Evolutionary conservation across 2,113 vertebrate species (phyloP).

Genomic region (Felis chaus): DNA sequence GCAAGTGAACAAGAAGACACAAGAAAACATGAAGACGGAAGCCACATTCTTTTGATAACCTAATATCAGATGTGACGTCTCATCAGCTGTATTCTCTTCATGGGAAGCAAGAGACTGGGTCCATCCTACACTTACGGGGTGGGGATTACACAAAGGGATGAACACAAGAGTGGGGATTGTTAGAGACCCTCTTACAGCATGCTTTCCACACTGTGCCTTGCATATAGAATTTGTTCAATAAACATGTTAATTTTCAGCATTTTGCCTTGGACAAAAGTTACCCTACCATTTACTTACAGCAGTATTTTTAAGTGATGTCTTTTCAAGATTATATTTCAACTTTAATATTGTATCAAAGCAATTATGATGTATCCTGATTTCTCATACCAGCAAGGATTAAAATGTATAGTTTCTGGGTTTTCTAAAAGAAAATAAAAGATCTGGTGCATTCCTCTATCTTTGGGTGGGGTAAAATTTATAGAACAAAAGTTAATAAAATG

Average conservation of each 20-base stretch:
- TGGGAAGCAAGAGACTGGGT: not conserved
- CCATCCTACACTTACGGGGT: not conserved
- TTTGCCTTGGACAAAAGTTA: not conserved
- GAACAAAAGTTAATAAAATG: not conserved
- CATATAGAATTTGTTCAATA: not conserved
- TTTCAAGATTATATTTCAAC: slow-evolving; percentile 14
- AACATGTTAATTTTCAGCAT: not conserved
- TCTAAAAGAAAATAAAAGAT: not conserved
- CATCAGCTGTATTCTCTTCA: not conserved
- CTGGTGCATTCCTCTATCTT: not conserved
- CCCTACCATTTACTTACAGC: not conserved
- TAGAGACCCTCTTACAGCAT: not conserved
- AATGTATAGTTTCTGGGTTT: not conserved
- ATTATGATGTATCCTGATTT: slow-evolving; percentile 18
- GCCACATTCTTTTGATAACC: not conserved
- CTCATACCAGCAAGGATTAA: not conserved
- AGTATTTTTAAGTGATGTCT: not conserved
- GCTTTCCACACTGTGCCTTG: not conserved
- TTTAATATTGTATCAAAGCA: not conserved
- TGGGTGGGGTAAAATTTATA: not conserved
- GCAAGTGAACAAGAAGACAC: not conserved
- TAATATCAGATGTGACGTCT: not conserved
- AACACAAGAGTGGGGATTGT: not conserved
- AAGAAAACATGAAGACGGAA: not conserved
- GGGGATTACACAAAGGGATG: not conserved